Conservation (phyloP, 2,113 vertebrate genomes). For the Heptranchias perlo region DNA sequence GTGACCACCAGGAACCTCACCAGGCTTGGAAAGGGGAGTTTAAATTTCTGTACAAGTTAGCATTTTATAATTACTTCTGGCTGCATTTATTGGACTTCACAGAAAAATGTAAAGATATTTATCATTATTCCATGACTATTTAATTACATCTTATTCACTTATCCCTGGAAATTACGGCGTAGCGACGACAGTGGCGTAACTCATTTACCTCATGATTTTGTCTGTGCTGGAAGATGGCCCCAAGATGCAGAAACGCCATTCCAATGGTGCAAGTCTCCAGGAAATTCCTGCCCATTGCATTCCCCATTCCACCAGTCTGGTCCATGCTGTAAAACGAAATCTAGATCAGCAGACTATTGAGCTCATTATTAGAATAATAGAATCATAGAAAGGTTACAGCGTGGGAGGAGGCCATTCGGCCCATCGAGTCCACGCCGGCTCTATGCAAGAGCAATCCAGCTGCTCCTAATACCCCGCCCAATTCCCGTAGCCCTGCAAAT, state of each 20-base stretch:
- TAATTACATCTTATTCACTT: background rate
- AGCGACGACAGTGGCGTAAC: background rate
- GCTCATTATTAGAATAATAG: background rate
- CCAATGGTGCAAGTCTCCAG: background rate
- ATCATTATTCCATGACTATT: background rate
- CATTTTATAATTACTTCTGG: background rate
- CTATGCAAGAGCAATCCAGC: too few species aligned
- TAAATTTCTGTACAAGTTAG: background rate
- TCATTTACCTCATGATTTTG: background rate
- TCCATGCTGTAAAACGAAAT: background rate
- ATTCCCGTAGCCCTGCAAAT: too few species aligned
- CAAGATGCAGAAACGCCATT: background rate
- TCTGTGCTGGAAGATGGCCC: too few species aligned
- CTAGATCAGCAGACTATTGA: background rate
- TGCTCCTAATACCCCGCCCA: too few species aligned
- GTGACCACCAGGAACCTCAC: background rate
- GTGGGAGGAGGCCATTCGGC: too few species aligned
- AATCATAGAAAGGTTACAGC: too few species aligned
- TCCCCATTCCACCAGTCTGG: background rate
- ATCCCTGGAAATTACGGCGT: background rate
- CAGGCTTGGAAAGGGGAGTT: background rate
- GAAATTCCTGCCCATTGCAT: background rate
- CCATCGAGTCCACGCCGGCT: too few species aligned
- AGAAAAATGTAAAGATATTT: background rate
- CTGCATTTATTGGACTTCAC: background rate